Base-by-base conservation (phyloP, 2,113 vertebrate species). In the Oxygymnocypris stewartii region DNA sequence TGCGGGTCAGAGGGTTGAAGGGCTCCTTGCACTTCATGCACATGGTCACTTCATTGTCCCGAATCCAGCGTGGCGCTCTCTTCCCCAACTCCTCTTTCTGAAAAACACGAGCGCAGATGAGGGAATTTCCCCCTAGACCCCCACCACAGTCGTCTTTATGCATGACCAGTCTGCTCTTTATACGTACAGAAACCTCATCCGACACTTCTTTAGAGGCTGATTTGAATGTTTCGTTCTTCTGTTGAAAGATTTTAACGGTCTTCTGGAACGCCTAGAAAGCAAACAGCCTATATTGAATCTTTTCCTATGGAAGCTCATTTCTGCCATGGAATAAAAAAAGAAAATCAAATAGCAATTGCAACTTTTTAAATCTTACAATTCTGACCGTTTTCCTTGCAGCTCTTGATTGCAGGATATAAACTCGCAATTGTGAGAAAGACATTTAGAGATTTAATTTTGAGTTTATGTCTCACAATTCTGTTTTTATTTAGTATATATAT, bases 11-110 rank as follows among this genome's bases (percentile, higher is more conserved):
- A 0, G 97, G 95, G 0, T 98, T 97, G 88, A 99, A 99, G 40
- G 95, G 90, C 8, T 99, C 98, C 82, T 93, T 95, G 92, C 98
- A 99, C 85, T 96, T 97, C 98, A 98, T 98, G 25, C 98, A 99
- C 94, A 96, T 93, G 1, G 96, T 97, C 71, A 99, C 98, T 86
- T 98, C 97, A 0, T 98, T 97, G 91, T 99, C 98, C 79, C 98
- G 93, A 89, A 99, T 98, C 98, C 98, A 99, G 85, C 95, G 94
- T 0, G 98, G 98, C 0, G 97, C 98, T 65, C 97, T 95, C 74
- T 94, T 96, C 2, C 98, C 98, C 0, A 99, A 95, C 84, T 97
- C 97, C 37, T 96, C 96, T 0, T 89, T 93, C 97, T 98, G 79
- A 20, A 10, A 40, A 44, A 65, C 78, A 85, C 25, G 67, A 76